Conservation (phyloP, 1,140 invertebrate genomes). For the Drosophila parvula region DNA sequence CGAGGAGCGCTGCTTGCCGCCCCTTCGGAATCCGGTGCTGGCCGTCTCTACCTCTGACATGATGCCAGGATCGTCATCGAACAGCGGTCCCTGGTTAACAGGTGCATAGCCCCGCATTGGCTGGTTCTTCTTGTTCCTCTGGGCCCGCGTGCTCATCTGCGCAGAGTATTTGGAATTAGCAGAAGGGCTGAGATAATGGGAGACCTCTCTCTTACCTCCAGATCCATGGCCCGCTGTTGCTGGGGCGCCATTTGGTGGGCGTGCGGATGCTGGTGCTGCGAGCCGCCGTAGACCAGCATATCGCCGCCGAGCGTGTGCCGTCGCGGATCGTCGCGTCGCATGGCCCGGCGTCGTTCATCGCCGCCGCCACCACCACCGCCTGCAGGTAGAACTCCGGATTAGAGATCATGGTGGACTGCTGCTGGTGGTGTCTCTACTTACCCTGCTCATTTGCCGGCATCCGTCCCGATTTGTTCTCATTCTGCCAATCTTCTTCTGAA, state of each 20-base stretch:
- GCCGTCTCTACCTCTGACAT: constrained; percentile 98
- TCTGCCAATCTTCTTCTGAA: constrained; percentile 84
- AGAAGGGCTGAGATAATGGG: constrained; percentile 7
- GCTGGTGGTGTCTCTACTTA: constrained; percentile 15
- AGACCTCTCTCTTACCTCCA: constrained; percentile 86
- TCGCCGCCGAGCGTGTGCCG: constrained; percentile 89
- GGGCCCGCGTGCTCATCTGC: constrained; percentile 82
- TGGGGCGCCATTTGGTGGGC: constrained; percentile 85
- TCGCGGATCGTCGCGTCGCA: constrained; percentile 87
- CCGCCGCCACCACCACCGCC: constrained; percentile 29
- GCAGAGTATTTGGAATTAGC: neutral
- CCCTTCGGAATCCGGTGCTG: constrained; percentile 94
- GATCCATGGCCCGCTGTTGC: constrained; percentile 88
- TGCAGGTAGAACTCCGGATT: neutral
- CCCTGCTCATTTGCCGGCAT: constrained; percentile 76
- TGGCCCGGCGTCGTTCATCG: constrained; percentile 85
- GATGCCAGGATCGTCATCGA: constrained; percentile 97
- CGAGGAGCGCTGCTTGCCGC: constrained; percentile 95
- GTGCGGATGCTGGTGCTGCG: constrained; percentile 85
- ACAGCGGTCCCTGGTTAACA: constrained; percentile 89
- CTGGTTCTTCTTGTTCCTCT: constrained; percentile 85
- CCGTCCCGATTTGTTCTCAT: constrained; percentile 79
- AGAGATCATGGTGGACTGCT: neutral
- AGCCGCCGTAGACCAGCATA: constrained; percentile 87
- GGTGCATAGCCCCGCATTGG: constrained; percentile 90